Percentiles rank a stretch among this genome's conserved stretches.
Evolutionary conservation across 2,113 vertebrate species (phyloP).

Genomic region (Chaetodon trifascialis): DNA sequence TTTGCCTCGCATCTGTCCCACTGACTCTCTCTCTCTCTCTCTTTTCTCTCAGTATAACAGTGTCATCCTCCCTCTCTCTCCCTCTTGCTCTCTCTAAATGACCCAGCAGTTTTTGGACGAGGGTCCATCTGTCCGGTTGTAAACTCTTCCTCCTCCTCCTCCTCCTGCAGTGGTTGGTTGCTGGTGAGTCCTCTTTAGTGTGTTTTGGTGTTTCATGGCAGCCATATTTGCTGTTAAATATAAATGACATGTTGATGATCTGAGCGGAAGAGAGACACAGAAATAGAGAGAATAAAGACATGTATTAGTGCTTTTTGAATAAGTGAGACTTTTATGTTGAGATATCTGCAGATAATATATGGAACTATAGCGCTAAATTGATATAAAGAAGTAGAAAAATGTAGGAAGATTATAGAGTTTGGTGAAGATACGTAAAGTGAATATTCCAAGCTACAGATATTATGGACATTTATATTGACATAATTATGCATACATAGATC

Average conservation of each 20-base stretch:
- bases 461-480: not conserved
- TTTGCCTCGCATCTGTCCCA: slow-evolving; percentile 85
- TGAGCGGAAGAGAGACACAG: not conserved
- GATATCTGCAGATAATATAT: not conserved
- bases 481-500: too few relatives aligned
- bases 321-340: not conserved
- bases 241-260: slow-evolving; percentile 2
- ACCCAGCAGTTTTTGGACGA: slow-evolving; percentile 74
- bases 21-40: slow-evolving; percentile 68
- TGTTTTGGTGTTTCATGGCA: slow-evolving; percentile 48
- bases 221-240: slow-evolving; percentile 40
- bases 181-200: slow-evolving; percentile 46
- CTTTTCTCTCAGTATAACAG: slow-evolving; percentile 42
- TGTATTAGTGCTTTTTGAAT: not conserved
- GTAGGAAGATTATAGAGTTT: not conserved
- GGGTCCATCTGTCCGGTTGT: slow-evolving; percentile 73
- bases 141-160: slow-evolving; percentile 58
- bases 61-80: slow-evolving; percentile 56
- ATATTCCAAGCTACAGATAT: not conserved
- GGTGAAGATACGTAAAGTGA: not conserved
- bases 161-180: slow-evolving; percentile 50
- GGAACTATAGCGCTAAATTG: not conserved
- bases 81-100: slow-evolving; percentile 58
- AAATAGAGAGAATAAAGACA: not conserved
- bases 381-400: not conserved